A percentile compares a stretch with the other conserved stretches of the same genome.
Conservation (phyloP, 2,888 invertebrate species). For the Podotricha telesiphe region DNA sequence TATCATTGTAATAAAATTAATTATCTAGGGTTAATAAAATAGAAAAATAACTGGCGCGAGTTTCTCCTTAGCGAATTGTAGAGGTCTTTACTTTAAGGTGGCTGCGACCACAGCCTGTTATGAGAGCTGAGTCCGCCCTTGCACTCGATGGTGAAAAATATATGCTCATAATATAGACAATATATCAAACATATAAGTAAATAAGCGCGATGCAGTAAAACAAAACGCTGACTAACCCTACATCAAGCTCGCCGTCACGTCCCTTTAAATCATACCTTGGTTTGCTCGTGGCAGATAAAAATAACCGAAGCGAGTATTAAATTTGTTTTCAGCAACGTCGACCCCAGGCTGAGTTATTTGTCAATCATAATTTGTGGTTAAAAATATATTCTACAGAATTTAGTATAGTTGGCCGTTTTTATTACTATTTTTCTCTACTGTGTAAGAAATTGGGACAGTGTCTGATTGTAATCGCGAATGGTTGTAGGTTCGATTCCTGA, state of each 20-base stretch:
- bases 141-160: too few relatives aligned
- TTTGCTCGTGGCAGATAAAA: conserved; percentile 40
- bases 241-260: conserved; percentile 23
- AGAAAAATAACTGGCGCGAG: too few relatives aligned
- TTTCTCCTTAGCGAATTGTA: too few relatives aligned
- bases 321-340: conserved; percentile 35
- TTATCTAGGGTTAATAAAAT: too few relatives aligned
- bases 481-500: too few relatives aligned
- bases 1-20: too few relatives aligned
- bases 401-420: neutral
- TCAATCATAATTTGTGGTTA: conserved; percentile 17
- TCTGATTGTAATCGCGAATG: too few relatives aligned
- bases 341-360: conserved; percentile 17
- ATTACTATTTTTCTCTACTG: too few relatives aligned
- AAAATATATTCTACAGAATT: neutral
- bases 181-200: neutral
- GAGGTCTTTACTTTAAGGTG: too few relatives aligned
- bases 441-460: too few relatives aligned
- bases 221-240: conserved; percentile 18
- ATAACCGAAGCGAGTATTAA: conserved; percentile 35
- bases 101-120: too few relatives aligned
- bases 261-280: conserved; percentile 38
- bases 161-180: neutral
- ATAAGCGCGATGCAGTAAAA: conserved; percentile 9
- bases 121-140: too few relatives aligned